A percentile compares a stretch with the other conserved stretches of the same genome.
These are phyloP conservation scores for Melanostoma scalare DNA, from an alignment of 2,888 invertebrate species.

Conservation along the genomic window DNA sequence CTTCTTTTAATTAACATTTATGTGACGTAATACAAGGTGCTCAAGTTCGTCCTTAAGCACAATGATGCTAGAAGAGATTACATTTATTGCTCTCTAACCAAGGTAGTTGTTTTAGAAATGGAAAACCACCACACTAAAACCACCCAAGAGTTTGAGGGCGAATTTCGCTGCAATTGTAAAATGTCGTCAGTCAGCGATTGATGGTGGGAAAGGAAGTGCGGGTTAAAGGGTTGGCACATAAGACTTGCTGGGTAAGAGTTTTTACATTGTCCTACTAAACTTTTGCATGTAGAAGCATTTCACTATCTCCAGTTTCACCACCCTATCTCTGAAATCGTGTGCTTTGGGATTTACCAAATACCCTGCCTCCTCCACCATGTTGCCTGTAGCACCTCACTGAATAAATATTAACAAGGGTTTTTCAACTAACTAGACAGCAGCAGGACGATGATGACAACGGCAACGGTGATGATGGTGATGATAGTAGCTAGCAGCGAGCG, in stretches of 20 bases:
- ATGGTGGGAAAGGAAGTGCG: background rate
- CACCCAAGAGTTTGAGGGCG: constrained; percentile 8
- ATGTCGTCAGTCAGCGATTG: constrained; percentile 29
- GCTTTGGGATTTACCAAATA: constrained; percentile 7
- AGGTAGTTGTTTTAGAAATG: constrained; percentile 53
- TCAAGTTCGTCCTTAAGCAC: constrained; percentile 65
- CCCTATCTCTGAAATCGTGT: constrained; percentile 8
- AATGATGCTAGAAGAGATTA: constrained; percentile 66
- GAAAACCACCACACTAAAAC: constrained; percentile 27
- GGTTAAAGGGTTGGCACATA: constrained; percentile 9
- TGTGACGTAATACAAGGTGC: constrained; percentile 62
- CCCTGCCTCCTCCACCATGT: constrained; percentile 7
- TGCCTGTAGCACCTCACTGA: constrained; percentile 61
- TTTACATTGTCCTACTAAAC: constrained; percentile 52
- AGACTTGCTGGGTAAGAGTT: constrained; percentile 20
- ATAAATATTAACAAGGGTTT: constrained; percentile 64
- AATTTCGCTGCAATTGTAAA: constrained; percentile 42
- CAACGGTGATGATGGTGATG: constrained; percentile 26
- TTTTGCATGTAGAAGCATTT: constrained; percentile 50
- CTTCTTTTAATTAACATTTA: constrained; percentile 71
- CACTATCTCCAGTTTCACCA: constrained; percentile 21
- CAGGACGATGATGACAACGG: constrained; percentile 33
- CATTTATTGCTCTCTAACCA: constrained; percentile 66
- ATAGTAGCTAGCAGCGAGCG: constrained; percentile 11
- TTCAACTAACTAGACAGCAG: constrained; percentile 57